Base-by-base conservation (phyloP, 1,140 invertebrate genomes). In the Dufourea novaeangliae region DNA sequence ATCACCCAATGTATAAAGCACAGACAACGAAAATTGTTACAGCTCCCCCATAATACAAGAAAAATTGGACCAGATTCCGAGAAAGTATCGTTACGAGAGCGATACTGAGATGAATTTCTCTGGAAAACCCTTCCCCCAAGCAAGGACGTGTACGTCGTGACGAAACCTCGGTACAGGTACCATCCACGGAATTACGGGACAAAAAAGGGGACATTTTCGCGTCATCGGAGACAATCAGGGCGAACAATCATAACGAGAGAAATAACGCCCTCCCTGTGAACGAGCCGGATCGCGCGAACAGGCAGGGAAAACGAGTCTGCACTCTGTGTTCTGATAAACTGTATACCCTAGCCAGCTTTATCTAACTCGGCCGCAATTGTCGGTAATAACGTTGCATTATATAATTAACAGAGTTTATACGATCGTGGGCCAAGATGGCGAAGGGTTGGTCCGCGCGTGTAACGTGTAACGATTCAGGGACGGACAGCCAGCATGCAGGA, bases 341-440 rank as follows among this genome's bases (percentile, higher is more conserved):
- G n/a, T n/a, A n/a, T n/a, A n/a, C n/a, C n/a, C n/a, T n/a, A 25
- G 7, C n/a, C 32, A 10, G 8, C 22, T 56, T n/a, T 68, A 54
- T 54, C 50, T 8, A 11, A 52, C 20, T 54, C 6, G 46, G 25
- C 5, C 20, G 66, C 27, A 27, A 54, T 56, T 78, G 67, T 80
- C 67, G 39, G 56, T 52, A 76, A 78, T 80, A 80, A 80, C 57
- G 37, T 56, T 74, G 32, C 54, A 34, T 61, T 64, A 39, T 63
- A 64, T 27, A 80, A 76, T 70, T 80, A 80, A 80, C 52, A 22
- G 46, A 59, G 67, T 80, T 80, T 80, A 78, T 46, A 59, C n/a
- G 14, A 14, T 44, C 56, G 63, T 27, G n/a, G 61, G 54, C 66
- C 46, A 50, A 20, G n/a, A 50, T 12, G 12, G 25, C 10, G 57